Conservation (phyloP, 53 echinoderm and acorn worm species). For the Patiria pectinifera region DNA sequence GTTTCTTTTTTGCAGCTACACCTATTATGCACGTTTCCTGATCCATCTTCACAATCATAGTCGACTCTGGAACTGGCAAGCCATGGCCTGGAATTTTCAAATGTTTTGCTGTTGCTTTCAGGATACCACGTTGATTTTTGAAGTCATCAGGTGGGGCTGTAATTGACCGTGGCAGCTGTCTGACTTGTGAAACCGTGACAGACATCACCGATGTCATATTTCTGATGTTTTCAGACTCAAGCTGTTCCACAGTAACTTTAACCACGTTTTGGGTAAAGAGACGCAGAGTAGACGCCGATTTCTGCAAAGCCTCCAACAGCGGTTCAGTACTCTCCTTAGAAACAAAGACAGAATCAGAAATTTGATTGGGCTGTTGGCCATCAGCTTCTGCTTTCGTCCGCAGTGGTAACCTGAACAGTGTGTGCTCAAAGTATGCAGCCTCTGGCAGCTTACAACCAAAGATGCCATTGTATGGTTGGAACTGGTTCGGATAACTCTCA, state of each 20-base stretch:
- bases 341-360: conserved; percentile 64
- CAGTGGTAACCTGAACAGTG: conserved; percentile 90
- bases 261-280: conserved; percentile 87
- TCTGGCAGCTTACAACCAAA: conserved; percentile 72
- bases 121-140: conserved; percentile 38
- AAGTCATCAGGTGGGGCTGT: not conserved
- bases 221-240: not conserved
- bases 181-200: conserved; percentile 3
- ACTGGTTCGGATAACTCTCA: conserved; percentile 82
- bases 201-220: conserved; percentile 26
- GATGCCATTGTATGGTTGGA: conserved; percentile 83
- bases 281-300: conserved; percentile 69
- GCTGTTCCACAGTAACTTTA: conserved; percentile 50
- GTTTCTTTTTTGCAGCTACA: not conserved
- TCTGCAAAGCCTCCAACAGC: conserved; percentile 66
- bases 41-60: conserved; percentile 47
- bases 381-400: conserved; percentile 60
- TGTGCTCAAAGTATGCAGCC: conserved; percentile 60
- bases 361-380: conserved; percentile 63
- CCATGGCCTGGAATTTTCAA: not conserved
- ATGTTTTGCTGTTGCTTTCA: conserved; percentile 30
- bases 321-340: conserved; percentile 47
- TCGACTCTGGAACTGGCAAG: conserved; percentile 35
- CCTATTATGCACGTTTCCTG: not conserved
- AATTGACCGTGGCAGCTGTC: conserved; percentile 48